Evolutionary conservation across 2,113 vertebrate species (phyloP).

Genomic region (Passer montanus): DNA sequence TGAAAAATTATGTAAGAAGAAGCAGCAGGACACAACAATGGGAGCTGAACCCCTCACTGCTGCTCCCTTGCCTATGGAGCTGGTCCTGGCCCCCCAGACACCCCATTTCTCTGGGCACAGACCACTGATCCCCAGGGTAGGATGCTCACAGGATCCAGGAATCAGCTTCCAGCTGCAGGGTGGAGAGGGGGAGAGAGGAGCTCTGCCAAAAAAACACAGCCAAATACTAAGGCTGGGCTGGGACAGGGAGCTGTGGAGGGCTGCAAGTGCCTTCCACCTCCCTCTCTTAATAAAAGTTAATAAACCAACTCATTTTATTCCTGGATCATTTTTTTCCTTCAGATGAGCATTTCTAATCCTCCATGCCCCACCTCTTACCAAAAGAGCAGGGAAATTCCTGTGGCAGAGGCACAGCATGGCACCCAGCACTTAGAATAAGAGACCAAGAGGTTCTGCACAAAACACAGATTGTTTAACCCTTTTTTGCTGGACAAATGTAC

Average conservation of each 20-base stretch:
- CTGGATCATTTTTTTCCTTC: not conserved
- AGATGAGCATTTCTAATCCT: not conserved
- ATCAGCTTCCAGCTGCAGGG: not conserved
- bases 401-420: rapidly evolving
- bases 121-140: not conserved
- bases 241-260: not conserved
- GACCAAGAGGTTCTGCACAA: not conserved
- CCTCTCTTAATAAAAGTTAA: not conserved
- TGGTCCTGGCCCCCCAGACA: not conserved
- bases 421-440: rapidly evolving
- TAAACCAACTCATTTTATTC: not conserved
- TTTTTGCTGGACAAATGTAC: not conserved
- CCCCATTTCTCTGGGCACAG: rapidly evolving
- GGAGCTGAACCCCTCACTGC: not conserved
- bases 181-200: not conserved
- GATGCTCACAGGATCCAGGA: not conserved
- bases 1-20: not conserved
- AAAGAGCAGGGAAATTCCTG: not conserved
- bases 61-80: not conserved
- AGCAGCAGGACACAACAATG: not conserved
- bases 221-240: not conserved
- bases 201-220: not conserved
- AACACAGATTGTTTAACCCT: not conserved
- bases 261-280: rapidly evolving
- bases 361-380: not conserved